Evolutionary conservation across 2,797 vertebrate species (phyloP).

Genomic region (Sebastiscus tertius): DNA sequence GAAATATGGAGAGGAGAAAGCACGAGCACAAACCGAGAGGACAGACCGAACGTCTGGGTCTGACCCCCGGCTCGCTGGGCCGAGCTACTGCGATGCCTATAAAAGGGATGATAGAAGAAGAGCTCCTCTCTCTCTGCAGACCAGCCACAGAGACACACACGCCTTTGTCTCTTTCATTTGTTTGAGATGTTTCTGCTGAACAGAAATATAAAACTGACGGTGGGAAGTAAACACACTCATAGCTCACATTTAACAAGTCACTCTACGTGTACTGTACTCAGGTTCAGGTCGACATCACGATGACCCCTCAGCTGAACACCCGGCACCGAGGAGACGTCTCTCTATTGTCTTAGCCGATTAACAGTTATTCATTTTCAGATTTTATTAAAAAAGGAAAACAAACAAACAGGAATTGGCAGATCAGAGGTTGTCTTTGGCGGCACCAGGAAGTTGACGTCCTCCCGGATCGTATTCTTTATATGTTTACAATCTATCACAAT

Average conservation of each 20-base stretch:
- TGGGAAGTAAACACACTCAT: background rate
- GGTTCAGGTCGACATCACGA: background rate
- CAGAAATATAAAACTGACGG: background rate
- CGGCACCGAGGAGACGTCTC: no score
- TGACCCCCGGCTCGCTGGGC: slow-evolving; percentile 1
- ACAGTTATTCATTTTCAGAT: background rate
- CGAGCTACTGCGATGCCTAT: slow-evolving; percentile 37
- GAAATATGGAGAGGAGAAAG: slow-evolving; percentile 13
- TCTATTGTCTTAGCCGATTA: no score
- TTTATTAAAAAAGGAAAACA: background rate
- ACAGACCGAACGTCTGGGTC: background rate
- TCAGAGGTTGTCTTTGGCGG: background rate
- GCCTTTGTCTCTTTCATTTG: background rate
- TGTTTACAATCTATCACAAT: background rate
- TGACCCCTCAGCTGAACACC: background rate
- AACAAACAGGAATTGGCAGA: background rate
- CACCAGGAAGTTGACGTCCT: background rate
- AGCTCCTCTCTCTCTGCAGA: background rate
- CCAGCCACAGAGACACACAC: background rate
- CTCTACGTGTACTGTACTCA: background rate
- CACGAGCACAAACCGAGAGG: background rate
- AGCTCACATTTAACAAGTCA: background rate
- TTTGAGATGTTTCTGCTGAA: background rate
- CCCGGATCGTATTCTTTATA: background rate
- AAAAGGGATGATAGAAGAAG: slow-evolving; percentile 43